A percentile compares a stretch with the other conserved stretches of the same genome.
These are phyloP conservation scores for Phylloscopus whistleri DNA, from an alignment of 2,113 vertebrate genomes.

Conservation along the genomic window DNA sequence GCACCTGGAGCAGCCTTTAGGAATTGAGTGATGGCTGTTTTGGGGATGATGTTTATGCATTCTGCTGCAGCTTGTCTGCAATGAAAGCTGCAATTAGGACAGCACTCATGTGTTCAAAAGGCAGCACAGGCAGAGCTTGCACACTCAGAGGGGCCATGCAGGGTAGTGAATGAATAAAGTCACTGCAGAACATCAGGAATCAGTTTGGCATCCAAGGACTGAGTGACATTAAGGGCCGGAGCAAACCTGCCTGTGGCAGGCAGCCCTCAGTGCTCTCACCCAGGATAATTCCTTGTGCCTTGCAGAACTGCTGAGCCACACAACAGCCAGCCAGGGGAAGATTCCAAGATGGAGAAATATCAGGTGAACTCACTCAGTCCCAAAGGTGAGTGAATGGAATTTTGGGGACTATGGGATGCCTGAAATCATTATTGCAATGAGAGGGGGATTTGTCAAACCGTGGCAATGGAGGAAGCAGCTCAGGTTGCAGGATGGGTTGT, in stretches of 20 bases:
- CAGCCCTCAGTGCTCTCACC: background rate
- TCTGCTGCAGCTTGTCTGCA: background rate
- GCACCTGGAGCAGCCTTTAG: background rate
- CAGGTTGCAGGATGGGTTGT: background rate
- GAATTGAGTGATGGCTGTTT: background rate
- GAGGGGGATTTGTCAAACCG: background rate
- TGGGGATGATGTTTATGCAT: background rate
- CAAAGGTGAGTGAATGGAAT: background rate
- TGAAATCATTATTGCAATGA: background rate
- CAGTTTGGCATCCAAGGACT: background rate
- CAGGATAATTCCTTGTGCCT: background rate
- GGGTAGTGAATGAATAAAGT: background rate
- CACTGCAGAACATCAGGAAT: background rate
- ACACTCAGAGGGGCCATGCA: background rate
- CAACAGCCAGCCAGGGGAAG: background rate
- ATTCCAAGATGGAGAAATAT: background rate
- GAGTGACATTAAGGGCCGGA: background rate
- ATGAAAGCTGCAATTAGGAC: background rate
- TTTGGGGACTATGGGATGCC: background rate
- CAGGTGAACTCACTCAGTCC: background rate
- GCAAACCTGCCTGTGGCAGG: background rate
- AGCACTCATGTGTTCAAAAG: fast-evolving
- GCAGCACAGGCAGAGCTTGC: background rate
- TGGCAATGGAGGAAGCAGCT: background rate
- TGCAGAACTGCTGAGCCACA: conserved; percentile 13